A percentile compares a stretch with the other conserved stretches of the same genome.
phyloP scores from a whole-genome alignment of 2,797 vertebrate species.

The Meriones psammophilus region DNA sequence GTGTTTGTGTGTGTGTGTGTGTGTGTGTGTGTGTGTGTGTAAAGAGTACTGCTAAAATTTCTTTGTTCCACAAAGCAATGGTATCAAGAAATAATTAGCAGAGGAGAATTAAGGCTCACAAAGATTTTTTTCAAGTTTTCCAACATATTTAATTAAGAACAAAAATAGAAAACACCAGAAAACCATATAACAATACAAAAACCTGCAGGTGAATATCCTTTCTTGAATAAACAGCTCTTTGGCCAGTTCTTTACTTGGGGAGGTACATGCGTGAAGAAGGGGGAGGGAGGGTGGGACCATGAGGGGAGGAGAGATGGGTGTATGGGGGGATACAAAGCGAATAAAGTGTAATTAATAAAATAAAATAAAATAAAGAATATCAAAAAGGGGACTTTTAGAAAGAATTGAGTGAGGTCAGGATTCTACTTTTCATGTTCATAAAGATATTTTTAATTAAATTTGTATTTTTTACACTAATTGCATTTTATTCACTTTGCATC shows the following conservation, averaged over 20 bases:
- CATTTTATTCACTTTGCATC: no score
- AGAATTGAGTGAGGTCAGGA: no score
- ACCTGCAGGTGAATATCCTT: slow-evolving; percentile 32
- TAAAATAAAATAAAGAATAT: no score
- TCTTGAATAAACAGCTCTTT: background rate
- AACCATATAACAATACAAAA: background rate
- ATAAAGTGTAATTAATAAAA: no score
- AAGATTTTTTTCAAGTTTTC: slow-evolving; percentile 49
- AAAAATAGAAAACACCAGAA: slow-evolving; percentile 51
- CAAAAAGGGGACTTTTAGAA: no score
- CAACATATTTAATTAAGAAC: background rate
- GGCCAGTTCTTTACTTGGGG: background rate
- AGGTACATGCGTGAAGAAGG: no score
- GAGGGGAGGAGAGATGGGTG: no score
- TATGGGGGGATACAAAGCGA: no score
- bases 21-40: background rate
- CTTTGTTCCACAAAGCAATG: slow-evolving; percentile 11
- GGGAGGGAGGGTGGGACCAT: no score
- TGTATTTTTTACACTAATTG: no score
- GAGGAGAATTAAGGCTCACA: slow-evolving; percentile 54
- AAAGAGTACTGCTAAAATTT: slow-evolving; percentile 13
- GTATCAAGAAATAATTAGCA: slow-evolving; percentile 34
- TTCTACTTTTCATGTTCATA: background rate
- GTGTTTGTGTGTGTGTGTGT: no score
- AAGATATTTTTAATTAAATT: no score